Conservation (phyloP, 2,888 invertebrate genomes). For the Cecidostiba fungosa region DNA sequence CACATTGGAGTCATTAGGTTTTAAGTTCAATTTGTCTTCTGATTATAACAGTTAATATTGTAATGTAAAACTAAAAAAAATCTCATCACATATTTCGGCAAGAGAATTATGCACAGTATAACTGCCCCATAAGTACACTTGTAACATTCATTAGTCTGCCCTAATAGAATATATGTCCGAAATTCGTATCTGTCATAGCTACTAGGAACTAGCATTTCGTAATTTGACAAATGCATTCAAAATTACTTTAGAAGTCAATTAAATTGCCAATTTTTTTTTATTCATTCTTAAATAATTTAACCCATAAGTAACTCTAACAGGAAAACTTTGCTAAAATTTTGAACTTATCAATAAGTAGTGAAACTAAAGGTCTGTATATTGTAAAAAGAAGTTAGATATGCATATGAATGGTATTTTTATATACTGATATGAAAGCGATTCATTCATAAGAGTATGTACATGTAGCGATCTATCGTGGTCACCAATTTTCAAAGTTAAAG, state of each 20-base stretch:
- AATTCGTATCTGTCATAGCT: slow-evolving; percentile 34
- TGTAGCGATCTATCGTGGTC: slow-evolving; percentile 52
- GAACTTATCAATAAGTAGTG: slow-evolving; percentile 50
- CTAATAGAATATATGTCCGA: slow-evolving; percentile 25
- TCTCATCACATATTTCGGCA: slow-evolving; percentile 8
- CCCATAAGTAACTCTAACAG: background rate
- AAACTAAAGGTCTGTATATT: slow-evolving; percentile 63
- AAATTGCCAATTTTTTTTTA: slow-evolving; percentile 27
- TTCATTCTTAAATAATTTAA: slow-evolving; percentile 17
- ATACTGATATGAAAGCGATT: slow-evolving; percentile 61
- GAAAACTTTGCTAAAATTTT: slow-evolving; percentile 50
- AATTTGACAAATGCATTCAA: slow-evolving; percentile 35
- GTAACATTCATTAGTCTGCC: slow-evolving; percentile 46
- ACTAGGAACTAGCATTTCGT: slow-evolving; percentile 26
- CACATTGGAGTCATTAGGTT: slow-evolving; percentile 57
- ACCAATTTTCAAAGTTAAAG: slow-evolving; percentile 47
- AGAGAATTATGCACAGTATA: slow-evolving; percentile 25
- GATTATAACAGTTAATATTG: slow-evolving; percentile 1
- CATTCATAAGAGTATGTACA: slow-evolving; percentile 56
- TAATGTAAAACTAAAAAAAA: slow-evolving; percentile 28
- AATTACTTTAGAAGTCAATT: slow-evolving; percentile 49
- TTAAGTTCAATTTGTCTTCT: slow-evolving; percentile 44
- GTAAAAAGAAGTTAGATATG: slow-evolving; percentile 63
- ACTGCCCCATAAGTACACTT: slow-evolving; percentile 50
- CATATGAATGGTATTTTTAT: slow-evolving; percentile 64